Conservation (phyloP, 2,888 invertebrate species). For the Neoaliturus tenellus region DNA sequence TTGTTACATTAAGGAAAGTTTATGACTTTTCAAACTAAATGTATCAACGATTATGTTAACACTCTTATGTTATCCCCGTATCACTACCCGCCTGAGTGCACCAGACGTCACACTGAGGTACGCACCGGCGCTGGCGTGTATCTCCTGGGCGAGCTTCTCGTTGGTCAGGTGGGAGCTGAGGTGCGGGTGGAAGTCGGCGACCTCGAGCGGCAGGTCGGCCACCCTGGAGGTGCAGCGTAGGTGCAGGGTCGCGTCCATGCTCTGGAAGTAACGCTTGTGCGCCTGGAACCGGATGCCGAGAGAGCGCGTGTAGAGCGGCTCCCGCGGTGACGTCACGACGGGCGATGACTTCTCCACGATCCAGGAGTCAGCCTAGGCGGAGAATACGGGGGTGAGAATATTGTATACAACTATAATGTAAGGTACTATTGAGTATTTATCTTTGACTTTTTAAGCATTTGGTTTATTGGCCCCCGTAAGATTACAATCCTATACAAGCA, state of each 20-base stretch:
- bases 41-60: no score
- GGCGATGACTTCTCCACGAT: conserved; percentile 56
- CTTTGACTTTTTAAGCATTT: no score
- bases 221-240: conserved; percentile 61
- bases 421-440: no score
- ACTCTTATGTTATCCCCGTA: no score
- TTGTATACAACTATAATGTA: not conserved
- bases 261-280: conserved; percentile 59
- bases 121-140: conserved; percentile 4
- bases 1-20: no score
- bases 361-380: conserved; percentile 61
- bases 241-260: conserved; percentile 50
- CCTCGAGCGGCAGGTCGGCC: conserved; percentile 59
- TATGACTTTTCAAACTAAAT: no score
- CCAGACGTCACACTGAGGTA: not conserved
- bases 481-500: no score
- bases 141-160: conserved; percentile 61
- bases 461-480: no score
- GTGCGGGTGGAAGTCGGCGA: conserved; percentile 57
- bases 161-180: conserved; percentile 60
- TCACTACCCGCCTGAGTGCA: no score
- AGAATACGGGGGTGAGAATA: not conserved
- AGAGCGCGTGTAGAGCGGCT: conserved; percentile 58
- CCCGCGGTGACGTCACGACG: conserved; percentile 50
- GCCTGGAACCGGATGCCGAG: conserved; percentile 61